Base-by-base conservation (phyloP, 2,888 invertebrate species). In the Yponomeuta sedellus region DNA sequence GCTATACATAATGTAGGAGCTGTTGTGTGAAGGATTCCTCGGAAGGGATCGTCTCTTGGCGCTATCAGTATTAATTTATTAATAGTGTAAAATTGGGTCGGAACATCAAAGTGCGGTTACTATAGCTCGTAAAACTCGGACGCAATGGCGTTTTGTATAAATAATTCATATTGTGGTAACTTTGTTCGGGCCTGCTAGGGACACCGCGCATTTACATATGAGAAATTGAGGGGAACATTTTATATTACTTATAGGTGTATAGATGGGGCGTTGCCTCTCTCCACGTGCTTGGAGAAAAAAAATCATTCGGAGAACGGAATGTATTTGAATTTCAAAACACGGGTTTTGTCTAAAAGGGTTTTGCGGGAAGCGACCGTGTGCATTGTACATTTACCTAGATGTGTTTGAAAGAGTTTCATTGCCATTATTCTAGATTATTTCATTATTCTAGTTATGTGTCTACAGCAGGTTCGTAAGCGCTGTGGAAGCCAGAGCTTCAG, bases 1-100 rank as follows among this genome's bases (percentile, higher is more conserved):
- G 34, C 22, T n/a, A 10, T 61, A 28, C 64, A 67, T 67, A 64
- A 64, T 66, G 62, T 22, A 40, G 68, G 69, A 58, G 58, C 20
- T 19, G 34, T 66, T 65, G 64, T 69, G 64, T 66, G 70, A 71
- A 70, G 73, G 69, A 66, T 71, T 68, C 69, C 69, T 71, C 67
- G 68, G 69, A 67, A 68, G 68, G 65, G 66, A 61, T 63, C 28
- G 66, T 58, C 67, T 70, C 44, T 70, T 69, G 71, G 69, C 70
- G 70, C 68, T 70, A 52, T 16, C 44, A 16, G 16, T 70, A 70
- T 70, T 80, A 81, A 83, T 81, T 78, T 83, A 83, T 82, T 83
- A 79, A 81, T 80, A 73, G 75, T 75, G 71, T 74, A 76, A 82
- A 84, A 83, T 82, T 79, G 75, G 77, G 77, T 79, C 69, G 73